Conservation (phyloP, 2,113 vertebrate genomes). For the Raja brachyura region DNA sequence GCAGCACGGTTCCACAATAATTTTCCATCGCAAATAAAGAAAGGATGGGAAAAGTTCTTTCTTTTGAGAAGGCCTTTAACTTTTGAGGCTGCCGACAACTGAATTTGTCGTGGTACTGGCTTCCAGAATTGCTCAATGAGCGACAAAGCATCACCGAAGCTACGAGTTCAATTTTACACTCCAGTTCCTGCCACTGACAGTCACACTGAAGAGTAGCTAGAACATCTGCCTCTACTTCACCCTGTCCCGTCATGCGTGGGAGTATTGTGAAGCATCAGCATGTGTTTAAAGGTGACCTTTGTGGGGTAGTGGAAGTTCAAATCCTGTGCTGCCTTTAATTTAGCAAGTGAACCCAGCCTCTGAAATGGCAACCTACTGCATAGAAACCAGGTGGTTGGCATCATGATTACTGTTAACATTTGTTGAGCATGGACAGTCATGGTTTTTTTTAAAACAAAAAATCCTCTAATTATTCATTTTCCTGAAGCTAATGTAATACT, state of each 20-base stretch:
- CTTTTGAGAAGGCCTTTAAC: neutral
- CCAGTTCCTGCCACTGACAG: neutral
- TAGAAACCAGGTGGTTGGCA: neutral
- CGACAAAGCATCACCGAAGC: neutral
- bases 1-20: too few species aligned
- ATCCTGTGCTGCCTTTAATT: neutral
- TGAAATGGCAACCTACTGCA: neutral
- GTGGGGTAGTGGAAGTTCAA: neutral
- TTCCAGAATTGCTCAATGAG: neutral
- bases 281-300: neutral
- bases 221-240: conserved; percentile 18
- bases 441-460: neutral
- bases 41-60: neutral
- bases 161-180: conserved; percentile 3
- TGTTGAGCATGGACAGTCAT: neutral
- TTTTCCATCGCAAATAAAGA: neutral
- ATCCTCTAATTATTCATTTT: neutral
- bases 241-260: neutral
- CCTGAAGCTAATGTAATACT: neutral
- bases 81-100: neutral
- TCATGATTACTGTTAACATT: neutral
- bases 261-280: conserved; percentile 17
- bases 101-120: neutral
- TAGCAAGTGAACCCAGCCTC: neutral
- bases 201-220: neutral